These are phyloP conservation scores for Benitochromis conjunctus DNA, from an alignment of 2,113 vertebrate species.

Conservation along the genomic window DNA sequence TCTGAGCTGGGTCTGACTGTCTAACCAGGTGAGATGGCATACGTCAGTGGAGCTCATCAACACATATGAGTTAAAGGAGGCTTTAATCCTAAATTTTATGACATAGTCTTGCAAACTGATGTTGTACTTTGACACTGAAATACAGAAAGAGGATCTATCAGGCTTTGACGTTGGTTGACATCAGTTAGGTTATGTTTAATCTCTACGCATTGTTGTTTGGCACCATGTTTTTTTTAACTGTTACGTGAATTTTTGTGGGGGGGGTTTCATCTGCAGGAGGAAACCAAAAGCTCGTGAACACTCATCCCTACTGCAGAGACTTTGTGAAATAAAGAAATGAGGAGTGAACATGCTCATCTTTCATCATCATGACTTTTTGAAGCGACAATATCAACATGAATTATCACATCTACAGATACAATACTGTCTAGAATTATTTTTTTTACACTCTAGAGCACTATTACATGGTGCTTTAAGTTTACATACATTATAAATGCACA, in stretches of 20 bases:
- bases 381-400: neutral
- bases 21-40: neutral
- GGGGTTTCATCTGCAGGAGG: neutral
- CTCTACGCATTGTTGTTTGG: neutral
- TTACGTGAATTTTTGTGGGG: neutral
- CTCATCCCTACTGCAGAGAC: neutral
- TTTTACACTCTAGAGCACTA: neutral
- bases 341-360: neutral
- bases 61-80: neutral
- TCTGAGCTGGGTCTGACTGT: slow-evolving; percentile 32
- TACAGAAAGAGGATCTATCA: neutral
- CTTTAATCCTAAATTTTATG: neutral
- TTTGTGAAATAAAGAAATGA: neutral
- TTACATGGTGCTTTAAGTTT: neutral
- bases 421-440: neutral
- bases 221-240: neutral
- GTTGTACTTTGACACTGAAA: neutral
- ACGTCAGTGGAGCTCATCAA: neutral
- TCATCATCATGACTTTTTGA: neutral
- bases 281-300: neutral
- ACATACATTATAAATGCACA: too few species aligned
- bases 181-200: neutral
- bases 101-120: neutral
- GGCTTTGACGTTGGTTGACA: neutral
- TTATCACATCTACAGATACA: neutral